Evolutionary conservation across 2,797 vertebrate species (phyloP).

Genomic region (Sylvia borin): DNA sequence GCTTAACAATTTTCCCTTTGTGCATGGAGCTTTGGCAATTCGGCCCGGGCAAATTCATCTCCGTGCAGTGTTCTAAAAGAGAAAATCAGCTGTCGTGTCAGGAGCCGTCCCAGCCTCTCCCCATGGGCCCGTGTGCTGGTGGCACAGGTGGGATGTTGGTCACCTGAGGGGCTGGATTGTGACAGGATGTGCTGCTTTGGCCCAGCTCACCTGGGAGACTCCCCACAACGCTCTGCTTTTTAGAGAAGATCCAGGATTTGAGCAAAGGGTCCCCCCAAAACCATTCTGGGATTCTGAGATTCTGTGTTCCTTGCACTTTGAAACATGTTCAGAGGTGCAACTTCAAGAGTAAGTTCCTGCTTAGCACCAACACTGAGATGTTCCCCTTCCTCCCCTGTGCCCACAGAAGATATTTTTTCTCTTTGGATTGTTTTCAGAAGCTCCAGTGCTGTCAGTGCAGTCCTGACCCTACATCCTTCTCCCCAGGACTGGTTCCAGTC

Average conservation of each 20-base stretch:
- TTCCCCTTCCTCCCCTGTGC: neutral
- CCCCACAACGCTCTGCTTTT: rapidly evolving
- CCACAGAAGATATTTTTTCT: neutral
- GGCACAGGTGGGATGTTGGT: neutral
- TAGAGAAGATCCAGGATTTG: neutral
- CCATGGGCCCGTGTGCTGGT: rapidly evolving
- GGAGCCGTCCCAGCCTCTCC: neutral
- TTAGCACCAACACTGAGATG: neutral
- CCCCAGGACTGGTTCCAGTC: neutral
- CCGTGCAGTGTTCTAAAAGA: neutral
- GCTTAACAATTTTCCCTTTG: neutral
- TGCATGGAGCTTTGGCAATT: neutral
- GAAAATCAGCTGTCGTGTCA: neutral
- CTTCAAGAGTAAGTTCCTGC: neutral
- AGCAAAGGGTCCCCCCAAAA: neutral
- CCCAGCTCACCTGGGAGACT: neutral
- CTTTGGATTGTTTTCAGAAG: neutral
- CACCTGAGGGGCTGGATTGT: rapidly evolving
- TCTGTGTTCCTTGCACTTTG: neutral
- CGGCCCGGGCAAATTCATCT: neutral
- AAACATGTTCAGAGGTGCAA: neutral
- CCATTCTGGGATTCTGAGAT: neutral
- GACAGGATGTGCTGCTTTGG: neutral
- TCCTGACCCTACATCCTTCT: neutral
- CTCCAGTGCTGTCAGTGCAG: neutral